phyloP scores from a whole-genome alignment of 2,888 invertebrate species.

The Agrochola macilenta region DNA sequence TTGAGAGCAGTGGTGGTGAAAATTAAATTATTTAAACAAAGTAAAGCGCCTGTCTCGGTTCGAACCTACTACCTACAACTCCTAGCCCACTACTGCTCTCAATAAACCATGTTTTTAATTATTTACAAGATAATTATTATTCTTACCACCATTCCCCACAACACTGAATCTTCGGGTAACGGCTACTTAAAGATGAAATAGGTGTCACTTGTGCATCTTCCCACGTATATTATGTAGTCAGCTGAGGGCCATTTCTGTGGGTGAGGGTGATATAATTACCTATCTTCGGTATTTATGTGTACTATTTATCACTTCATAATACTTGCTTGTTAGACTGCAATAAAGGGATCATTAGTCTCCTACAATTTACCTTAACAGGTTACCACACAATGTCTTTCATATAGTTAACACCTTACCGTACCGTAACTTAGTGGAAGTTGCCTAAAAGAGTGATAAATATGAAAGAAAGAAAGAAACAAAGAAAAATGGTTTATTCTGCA shows the following conservation, averaged over 20 bases:
- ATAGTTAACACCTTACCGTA: neutral
- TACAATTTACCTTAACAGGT: neutral
- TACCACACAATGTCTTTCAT: neutral
- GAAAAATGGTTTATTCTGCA: too few relatives aligned
- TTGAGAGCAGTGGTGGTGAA: too few relatives aligned
- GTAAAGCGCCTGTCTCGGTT: too few relatives aligned
- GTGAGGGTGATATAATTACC: conserved; percentile 51
- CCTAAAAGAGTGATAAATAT: too few relatives aligned
- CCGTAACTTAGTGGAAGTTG: neutral
- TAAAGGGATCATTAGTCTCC: neutral
- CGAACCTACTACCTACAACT: too few relatives aligned
- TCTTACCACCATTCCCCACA: neutral
- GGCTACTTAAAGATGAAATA: conserved; percentile 30
- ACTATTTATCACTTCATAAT: conserved; percentile 8
- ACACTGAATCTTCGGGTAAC: neutral
- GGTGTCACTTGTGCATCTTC: conserved; percentile 46
- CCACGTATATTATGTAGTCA: conserved; percentile 52
- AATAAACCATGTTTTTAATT: neutral
- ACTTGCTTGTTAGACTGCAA: neutral
- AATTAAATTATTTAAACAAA: too few relatives aligned
- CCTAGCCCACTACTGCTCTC: too few relatives aligned
- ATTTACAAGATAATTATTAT: conserved; percentile 4
- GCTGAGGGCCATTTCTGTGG: conserved; percentile 19
- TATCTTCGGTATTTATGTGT: conserved; percentile 19
- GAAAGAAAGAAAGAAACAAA: too few relatives aligned